phyloP scores from a whole-genome alignment of 2,797 vertebrate species.

The Allobates femoralis region DNA sequence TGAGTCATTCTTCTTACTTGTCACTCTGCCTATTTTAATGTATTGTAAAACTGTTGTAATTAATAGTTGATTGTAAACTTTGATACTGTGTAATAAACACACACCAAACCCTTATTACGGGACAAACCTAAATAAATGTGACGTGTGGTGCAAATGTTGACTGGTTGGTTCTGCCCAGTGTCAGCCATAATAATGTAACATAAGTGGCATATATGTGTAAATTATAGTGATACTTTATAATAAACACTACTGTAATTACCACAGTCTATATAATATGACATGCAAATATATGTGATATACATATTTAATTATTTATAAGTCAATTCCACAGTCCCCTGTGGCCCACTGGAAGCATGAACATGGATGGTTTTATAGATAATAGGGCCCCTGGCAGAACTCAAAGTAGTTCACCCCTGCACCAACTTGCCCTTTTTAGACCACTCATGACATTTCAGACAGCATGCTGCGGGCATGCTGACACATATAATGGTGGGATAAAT shows the following conservation, averaged over 20 bases:
- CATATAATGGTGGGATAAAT: not conserved
- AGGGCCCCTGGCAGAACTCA: not conserved
- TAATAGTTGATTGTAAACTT: not conserved
- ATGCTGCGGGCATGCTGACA: not conserved
- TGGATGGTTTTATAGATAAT: not conserved
- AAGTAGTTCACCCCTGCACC: not conserved
- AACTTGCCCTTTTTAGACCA: not conserved
- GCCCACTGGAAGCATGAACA: not conserved
- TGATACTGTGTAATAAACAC: not conserved
- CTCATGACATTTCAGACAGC: not conserved
- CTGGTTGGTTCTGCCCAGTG: not conserved
- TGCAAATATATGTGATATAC: no score
- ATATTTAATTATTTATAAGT: not conserved
- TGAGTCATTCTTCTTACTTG: constrained; percentile 15
- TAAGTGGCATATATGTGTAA: not conserved
- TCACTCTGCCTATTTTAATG: not conserved
- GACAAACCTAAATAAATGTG: not conserved
- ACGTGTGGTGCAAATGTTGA: not conserved
- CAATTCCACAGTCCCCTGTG: no score
- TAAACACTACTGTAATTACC: not conserved
- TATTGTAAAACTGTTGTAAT: not conserved
- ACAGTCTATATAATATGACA: not conserved
- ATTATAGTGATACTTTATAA: not conserved
- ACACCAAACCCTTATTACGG: not conserved
- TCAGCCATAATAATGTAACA: not conserved